Evolutionary conservation across 2,888 invertebrate genomes (phyloP).

Genomic region (Campoletis raptor): DNA sequence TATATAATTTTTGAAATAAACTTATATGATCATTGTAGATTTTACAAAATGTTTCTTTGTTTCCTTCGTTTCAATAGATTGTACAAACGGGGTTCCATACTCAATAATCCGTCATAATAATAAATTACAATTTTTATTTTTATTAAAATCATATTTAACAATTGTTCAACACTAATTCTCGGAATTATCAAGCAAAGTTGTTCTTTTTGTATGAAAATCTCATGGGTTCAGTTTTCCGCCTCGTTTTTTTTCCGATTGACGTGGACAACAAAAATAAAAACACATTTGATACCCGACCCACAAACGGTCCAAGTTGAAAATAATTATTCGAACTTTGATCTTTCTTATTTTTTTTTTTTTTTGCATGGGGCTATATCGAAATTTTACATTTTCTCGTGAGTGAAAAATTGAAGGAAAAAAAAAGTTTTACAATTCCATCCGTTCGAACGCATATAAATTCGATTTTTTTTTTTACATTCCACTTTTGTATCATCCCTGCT

Average conservation of each 20-base stretch:
- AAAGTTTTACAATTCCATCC: slow-evolving; percentile 49
- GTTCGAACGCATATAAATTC: slow-evolving; percentile 11
- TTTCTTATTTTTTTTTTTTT: slow-evolving; percentile 34
- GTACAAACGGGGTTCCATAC: slow-evolving; percentile 29
- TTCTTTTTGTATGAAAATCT: slow-evolving; percentile 42
- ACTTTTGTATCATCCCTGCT: slow-evolving; percentile 57
- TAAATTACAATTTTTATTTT: slow-evolving; percentile 84
- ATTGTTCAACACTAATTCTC: slow-evolving; percentile 76
- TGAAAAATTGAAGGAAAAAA: slow-evolving; percentile 28
- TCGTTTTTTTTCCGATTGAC: slow-evolving; percentile 16
- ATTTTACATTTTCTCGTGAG: slow-evolving; percentile 21
- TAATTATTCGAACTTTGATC: slow-evolving; percentile 36
- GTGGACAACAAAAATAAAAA: slow-evolving; percentile 18
- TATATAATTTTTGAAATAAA: slow-evolving; percentile 64
- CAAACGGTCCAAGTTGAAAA: slow-evolving; percentile 39
- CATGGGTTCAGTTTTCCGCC: slow-evolving; percentile 11
- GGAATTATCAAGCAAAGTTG: slow-evolving; percentile 71
- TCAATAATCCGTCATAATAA: slow-evolving; percentile 76
- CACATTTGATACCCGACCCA: slow-evolving; percentile 6
- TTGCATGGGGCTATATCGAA: slow-evolving; percentile 8
- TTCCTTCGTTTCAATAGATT: not conserved
- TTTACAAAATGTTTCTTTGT: slow-evolving; percentile 63
- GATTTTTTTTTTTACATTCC: slow-evolving; percentile 46
- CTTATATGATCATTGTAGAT: slow-evolving; percentile 48
- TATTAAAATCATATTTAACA: slow-evolving; percentile 82